Base-by-base conservation (phyloP, 2,797 vertebrate species). In the Crenichthys baileyi region DNA sequence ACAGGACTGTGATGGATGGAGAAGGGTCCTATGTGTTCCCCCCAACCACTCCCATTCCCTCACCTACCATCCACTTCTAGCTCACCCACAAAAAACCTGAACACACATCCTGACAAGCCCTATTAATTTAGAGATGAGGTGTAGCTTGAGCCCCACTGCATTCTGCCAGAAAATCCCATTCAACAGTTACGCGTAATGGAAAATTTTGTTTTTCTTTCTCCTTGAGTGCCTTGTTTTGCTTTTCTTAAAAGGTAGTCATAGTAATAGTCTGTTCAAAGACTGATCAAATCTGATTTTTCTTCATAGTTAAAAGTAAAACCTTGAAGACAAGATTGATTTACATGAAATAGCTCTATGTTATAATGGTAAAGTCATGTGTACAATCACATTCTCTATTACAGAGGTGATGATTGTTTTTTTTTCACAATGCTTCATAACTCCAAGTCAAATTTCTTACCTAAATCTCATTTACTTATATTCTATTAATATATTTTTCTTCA, bases 1-100 rank as follows among this genome's bases (percentile, higher is more conserved):
- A 92, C 90, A 76, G 77, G 85, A 86, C 83, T 56, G 68, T 96
- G 94, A 95, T 91, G 90, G 92, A 95, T 95, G 92, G 93, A 90
- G 91, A 58, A 80, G 85, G 91, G 91, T 89, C 90, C 78, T 85
- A 70, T 73, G 80, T 82, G 87, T 73, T 83, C 89, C 82, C 70
- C 74, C 71, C 24, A 67, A 67, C 61, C 65, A 58, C 39, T n/a
- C 72, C n/a, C 55, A 74, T 22, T 56, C 24, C 80, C 50, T 72
- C 76, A 79, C 82, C 85, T 78, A 85, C 80, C 84, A 81, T 81
- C 78, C 83, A 85, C 85, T 80, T 86, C 77, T 70, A 80, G 83
- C 90, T 85, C 88, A 89, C 89, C 92, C 91, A 70, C 80, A 39
- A 53, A 85, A 84, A 87, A 73, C 79, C 67, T 83, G 85, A 93